These are phyloP conservation scores for Plotosus lineatus DNA, from an alignment of 2,113 vertebrate species.

Conservation along the genomic window DNA sequence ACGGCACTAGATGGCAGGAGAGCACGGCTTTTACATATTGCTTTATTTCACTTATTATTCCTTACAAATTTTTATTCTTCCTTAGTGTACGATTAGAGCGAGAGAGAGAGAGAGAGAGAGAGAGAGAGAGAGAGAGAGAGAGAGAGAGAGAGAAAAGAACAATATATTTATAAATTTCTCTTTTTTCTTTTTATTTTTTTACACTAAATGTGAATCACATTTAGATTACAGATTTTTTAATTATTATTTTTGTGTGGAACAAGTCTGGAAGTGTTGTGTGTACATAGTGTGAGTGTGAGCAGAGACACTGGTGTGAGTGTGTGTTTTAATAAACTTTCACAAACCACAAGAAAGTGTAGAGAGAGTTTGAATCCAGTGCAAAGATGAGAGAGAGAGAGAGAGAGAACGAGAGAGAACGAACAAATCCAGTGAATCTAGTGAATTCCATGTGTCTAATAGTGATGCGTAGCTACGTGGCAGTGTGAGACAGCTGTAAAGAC, in stretches of 20 bases:
- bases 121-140: too few species aligned
- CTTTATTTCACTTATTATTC: background rate
- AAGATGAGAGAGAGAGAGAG: slow-evolving; percentile 43
- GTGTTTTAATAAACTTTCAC: slow-evolving; percentile 3
- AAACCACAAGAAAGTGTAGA: background rate
- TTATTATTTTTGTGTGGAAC: background rate
- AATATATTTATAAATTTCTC: too few species aligned
- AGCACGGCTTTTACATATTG: background rate
- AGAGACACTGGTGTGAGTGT: background rate
- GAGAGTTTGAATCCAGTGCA: background rate
- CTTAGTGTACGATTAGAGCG: background rate
- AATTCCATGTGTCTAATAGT: slow-evolving; percentile 55
- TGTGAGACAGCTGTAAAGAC: slow-evolving; percentile 45
- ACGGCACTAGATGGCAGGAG: slow-evolving; percentile 59
- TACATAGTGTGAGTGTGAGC: background rate
- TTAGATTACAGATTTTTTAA: background rate
- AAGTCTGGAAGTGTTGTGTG: background rate
- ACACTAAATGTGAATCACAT: background rate
- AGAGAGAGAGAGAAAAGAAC: too few species aligned
- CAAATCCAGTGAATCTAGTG: slow-evolving; percentile 51
- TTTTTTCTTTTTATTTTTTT: too few species aligned
- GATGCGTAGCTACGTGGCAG: slow-evolving; percentile 54
- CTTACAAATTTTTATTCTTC: background rate
- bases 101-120: too few species aligned
- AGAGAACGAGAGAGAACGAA: slow-evolving; percentile 54